phyloP scores from a whole-genome alignment of 2,797 vertebrate species.

The Diceros bicornis region DNA sequence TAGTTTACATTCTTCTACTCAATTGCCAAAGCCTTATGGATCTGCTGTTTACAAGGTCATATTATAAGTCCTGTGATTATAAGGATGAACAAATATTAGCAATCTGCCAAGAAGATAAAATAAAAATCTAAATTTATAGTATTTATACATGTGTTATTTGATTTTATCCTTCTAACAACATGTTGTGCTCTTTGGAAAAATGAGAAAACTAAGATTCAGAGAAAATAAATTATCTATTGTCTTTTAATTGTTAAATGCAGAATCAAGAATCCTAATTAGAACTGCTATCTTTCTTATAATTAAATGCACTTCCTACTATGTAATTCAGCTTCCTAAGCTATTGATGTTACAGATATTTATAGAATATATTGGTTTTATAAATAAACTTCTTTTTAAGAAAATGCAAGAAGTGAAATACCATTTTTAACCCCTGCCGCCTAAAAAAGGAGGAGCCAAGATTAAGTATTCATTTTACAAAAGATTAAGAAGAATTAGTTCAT shows the following conservation, averaged over 20 bases:
- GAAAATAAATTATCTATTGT: neutral
- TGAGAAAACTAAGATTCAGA: neutral
- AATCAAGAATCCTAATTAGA: neutral
- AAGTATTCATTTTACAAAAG: neutral
- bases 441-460: neutral
- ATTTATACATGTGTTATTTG: neutral
- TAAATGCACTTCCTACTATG: neutral
- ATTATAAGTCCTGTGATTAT: neutral
- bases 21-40: neutral
- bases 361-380: neutral
- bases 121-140: neutral
- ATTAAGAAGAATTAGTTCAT: neutral
- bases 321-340: neutral
- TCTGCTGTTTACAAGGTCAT: neutral
- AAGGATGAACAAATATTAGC: neutral
- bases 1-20: neutral
- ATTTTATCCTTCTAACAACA: neutral
- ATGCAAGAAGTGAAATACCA: neutral
- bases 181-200: neutral
- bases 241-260: neutral
- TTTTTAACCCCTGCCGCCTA: neutral
- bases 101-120: neutral
- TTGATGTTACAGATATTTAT: neutral
- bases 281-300: neutral
- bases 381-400: neutral